Base-by-base conservation (phyloP, 2,797 vertebrate species). In the Capromys pilorides region DNA sequence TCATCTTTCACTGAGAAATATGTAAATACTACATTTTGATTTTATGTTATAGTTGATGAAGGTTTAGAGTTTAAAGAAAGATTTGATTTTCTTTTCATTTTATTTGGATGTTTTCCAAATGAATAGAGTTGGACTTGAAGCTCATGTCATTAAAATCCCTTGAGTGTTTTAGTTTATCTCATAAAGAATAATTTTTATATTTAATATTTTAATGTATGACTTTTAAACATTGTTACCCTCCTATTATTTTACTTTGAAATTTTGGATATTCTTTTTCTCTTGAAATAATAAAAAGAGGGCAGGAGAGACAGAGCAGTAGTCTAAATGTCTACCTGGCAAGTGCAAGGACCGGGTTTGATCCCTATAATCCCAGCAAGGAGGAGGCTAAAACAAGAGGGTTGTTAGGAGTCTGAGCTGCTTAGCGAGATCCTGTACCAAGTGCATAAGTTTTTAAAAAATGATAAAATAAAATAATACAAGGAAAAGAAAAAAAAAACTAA, bases 81-180 rank as follows among this genome's bases (percentile, higher is more conserved):
- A 41, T 82, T 79, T 92, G 61, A 94, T 86, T 86, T 64, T 79
- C 71, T 87, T 78, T 49, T 5, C 62, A 16, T 4, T 95, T 86
- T 95, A 24, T 96, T 3, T 93, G 21, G 39, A 92, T 88, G 88
- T 82, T 83, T 85, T 95, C n/a, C 67, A 94, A 96, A 61, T 80
- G 24, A 90, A 85, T 92, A 80, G 87, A 96, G n/a, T 93, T 88
- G 12, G 18, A 91, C 88, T 93, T 94, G 61, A 66, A 95, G 90
- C 26, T 64, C 22, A 41, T 83, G 5, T 3, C 41, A 79, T 91
- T 91, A 91, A 91, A 96, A 92, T 81, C 39, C 2, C 64, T 69
- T 86, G 66, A 22, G 31, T 91, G 78, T 86, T 96, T 97, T 93
- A 94, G 22, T 64, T 96, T 95, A 93, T 88, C n/a, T 96, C 41